phyloP scores from a whole-genome alignment of 2,888 invertebrate genomes.

The Caradrina clavipalpis region DNA sequence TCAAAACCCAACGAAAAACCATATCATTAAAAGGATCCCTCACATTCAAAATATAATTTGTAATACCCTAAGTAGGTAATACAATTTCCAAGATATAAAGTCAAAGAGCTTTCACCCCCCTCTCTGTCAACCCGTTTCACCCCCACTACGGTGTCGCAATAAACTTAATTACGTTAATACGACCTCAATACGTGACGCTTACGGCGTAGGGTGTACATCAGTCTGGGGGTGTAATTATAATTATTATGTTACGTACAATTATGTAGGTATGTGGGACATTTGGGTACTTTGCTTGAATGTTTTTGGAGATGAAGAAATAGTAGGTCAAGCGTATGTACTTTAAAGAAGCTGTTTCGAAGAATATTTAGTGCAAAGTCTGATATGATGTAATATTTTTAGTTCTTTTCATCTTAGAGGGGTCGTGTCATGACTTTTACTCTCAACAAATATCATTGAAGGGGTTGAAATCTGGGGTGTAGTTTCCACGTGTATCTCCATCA shows the following conservation, averaged over 20 bases:
- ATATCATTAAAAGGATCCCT: constrained; percentile 40
- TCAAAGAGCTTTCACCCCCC: constrained; percentile 78
- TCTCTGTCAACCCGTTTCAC: constrained; percentile 44
- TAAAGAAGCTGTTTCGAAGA: no score
- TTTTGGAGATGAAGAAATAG: neutral
- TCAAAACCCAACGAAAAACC: constrained; percentile 23
- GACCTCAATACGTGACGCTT: constrained; percentile 82
- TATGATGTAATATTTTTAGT: no score
- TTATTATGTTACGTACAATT: constrained; percentile 36
- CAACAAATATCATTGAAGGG: no score
- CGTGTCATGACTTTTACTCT: no score
- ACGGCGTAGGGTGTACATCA: constrained; percentile 67
- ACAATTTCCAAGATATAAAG: constrained; percentile 85
- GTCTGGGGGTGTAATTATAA: constrained; percentile 36
- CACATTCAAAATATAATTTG: constrained; percentile 64
- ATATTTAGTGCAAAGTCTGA: no score
- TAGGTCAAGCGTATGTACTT: neutral
- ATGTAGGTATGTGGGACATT: constrained; percentile 3
- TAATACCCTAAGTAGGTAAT: constrained; percentile 78
- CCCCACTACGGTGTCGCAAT: constrained; percentile 76
- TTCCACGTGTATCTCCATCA: no score
- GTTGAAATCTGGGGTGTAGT: no score
- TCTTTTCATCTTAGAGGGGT: no score
- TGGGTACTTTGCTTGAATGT: neutral
- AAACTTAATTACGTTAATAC: constrained; percentile 88